Evolutionary conservation across 2,888 invertebrate genomes (phyloP).

Genomic region (Hermaeophaga mercurialis): DNA sequence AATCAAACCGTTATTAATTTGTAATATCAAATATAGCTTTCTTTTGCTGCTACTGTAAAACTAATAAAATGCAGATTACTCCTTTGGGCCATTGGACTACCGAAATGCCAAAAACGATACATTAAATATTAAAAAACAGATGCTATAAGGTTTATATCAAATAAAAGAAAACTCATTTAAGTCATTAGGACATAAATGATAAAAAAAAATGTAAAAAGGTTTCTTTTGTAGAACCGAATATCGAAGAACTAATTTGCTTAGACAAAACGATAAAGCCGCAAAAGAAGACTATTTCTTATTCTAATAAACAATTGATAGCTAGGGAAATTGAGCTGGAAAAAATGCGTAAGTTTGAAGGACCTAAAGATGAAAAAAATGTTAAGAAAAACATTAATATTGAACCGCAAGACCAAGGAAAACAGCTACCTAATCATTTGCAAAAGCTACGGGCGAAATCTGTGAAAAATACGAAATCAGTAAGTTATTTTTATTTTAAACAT

Average conservation of each 20-base stretch:
- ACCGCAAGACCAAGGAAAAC: slow-evolving; percentile 40
- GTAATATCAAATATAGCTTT: too few species aligned
- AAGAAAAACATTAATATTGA: slow-evolving; percentile 37
- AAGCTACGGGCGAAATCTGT: slow-evolving; percentile 67
- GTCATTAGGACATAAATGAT: too few species aligned
- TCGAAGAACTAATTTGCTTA: slow-evolving; percentile 69
- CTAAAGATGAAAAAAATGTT: slow-evolving; percentile 19
- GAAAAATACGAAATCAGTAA: slow-evolving; percentile 40
- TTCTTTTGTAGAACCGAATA: slow-evolving; percentile 73
- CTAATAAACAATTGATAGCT: slow-evolving; percentile 79
- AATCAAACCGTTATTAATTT: too few species aligned
- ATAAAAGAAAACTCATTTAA: too few species aligned
- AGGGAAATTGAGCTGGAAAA: slow-evolving; percentile 82
- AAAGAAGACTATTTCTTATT: slow-evolving; percentile 63
- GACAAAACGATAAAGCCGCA: slow-evolving; percentile 25
- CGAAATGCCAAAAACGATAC: too few species aligned
- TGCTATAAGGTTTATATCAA: too few species aligned
- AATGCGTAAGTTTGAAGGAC: slow-evolving; percentile 56
- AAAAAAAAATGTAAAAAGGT: background rate
- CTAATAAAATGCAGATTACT: too few species aligned
- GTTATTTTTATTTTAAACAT: slow-evolving; percentile 29
- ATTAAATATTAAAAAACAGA: too few species aligned
- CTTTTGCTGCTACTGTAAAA: too few species aligned
- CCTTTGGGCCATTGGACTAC: too few species aligned
- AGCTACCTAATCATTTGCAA: slow-evolving; percentile 73